phyloP scores from a whole-genome alignment of 1,140 invertebrate genomes.

The Papilio glaucus region DNA sequence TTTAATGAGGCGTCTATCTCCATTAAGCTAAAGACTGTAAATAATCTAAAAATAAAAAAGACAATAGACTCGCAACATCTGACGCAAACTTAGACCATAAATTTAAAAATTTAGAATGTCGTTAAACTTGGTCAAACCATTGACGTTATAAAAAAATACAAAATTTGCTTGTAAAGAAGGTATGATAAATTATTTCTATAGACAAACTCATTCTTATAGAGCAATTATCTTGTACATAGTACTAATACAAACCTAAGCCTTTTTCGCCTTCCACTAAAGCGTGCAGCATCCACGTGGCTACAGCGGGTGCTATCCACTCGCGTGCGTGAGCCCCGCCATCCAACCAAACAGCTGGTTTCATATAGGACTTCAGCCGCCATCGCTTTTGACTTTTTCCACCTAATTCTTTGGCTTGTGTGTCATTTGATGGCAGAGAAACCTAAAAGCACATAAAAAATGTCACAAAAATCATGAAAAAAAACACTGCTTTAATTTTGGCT shows the following conservation, averaged over 20 bases:
- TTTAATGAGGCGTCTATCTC: no score
- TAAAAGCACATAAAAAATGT: conserved; percentile 41
- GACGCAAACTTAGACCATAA: no score
- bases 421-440: conserved; percentile 64
- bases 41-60: no score
- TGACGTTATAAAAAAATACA: no score
- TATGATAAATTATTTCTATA: no score
- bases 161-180: no score
- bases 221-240: no score
- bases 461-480: background rate
- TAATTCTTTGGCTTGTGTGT: conserved; percentile 47
- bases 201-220: no score
- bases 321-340: conserved; percentile 90
- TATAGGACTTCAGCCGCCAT: conserved; percentile 72
- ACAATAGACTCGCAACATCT: no score
- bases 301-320: conserved; percentile 94
- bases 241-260: conserved; percentile 67
- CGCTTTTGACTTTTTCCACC: conserved; percentile 60
- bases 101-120: no score
- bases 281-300: conserved; percentile 90
- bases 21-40: no score
- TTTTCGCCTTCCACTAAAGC: conserved; percentile 88
- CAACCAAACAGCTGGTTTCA: conserved; percentile 86
- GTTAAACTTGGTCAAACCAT: no score
- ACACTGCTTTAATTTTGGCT: conserved; percentile 23